These are phyloP conservation scores for Microplitis demolitor DNA, from an alignment of 1,140 invertebrate species.

Conservation along the genomic window DNA sequence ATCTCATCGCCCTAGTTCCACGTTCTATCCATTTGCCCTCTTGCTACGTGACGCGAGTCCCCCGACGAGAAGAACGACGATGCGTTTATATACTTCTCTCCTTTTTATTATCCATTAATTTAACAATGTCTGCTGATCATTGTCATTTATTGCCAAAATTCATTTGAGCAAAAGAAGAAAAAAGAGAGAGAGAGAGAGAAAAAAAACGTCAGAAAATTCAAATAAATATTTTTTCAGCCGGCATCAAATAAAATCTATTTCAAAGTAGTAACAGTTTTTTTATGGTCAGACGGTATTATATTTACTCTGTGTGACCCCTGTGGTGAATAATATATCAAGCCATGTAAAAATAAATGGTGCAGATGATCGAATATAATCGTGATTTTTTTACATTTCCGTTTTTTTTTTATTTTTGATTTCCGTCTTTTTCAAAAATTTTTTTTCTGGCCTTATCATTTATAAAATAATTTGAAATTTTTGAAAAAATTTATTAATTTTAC, in stretches of 20 bases:
- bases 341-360: slow-evolving; percentile 50
- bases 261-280: too few relatives aligned
- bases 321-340: slow-evolving; percentile 41
- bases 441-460: too few relatives aligned
- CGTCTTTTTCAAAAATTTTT: background rate
- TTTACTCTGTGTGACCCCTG: background rate
- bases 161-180: too few relatives aligned
- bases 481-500: background rate
- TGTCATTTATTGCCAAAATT: background rate
- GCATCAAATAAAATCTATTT: too few relatives aligned
- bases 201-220: too few relatives aligned
- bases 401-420: background rate
- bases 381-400: background rate
- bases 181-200: too few relatives aligned
- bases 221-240: too few relatives aligned
- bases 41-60: slow-evolving; percentile 44
- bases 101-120: background rate
- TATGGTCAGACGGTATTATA: background rate
- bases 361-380: slow-evolving; percentile 43
- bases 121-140: background rate
- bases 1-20: slow-evolving; percentile 52
- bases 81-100: background rate
- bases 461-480: too few relatives aligned
- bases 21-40: slow-evolving; percentile 49
- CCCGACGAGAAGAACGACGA: background rate